Evolutionary conservation across 2,888 invertebrate genomes (phyloP).

Genomic region (Xestoiulus laeticollis): DNA sequence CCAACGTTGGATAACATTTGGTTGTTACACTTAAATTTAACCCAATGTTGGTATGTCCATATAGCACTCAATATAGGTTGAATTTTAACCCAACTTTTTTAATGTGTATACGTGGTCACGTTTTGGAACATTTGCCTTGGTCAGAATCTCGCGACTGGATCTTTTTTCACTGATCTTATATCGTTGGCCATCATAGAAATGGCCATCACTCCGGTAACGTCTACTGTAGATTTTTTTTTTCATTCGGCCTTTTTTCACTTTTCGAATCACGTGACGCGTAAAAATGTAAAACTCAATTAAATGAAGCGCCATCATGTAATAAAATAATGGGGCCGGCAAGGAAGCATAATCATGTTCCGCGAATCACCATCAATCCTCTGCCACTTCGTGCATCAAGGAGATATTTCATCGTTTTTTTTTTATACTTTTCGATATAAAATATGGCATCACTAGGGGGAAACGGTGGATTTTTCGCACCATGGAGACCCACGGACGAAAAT

Average conservation of each 20-base stretch:
- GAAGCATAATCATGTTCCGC: not conserved
- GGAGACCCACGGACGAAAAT: not conserved
- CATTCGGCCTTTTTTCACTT: not conserved
- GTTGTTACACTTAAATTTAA: no score
- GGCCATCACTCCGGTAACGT: no score
- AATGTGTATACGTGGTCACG: no score
- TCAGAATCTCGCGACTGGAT: no score
- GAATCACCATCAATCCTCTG: constrained; percentile 26
- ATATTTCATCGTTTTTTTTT: constrained; percentile 1
- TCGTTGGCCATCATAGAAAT: no score
- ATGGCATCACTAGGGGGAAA: not conserved
- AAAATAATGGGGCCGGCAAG: constrained; percentile 12
- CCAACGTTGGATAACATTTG: no score
- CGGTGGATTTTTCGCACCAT: not conserved
- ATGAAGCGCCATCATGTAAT: constrained; percentile 20
- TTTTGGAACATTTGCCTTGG: no score
- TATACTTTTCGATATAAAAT: not conserved
- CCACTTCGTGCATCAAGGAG: not conserved
- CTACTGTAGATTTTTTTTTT: no score
- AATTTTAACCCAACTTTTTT: no score
- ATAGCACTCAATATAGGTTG: no score
- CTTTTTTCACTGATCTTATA: no score
- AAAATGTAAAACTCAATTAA: constrained; percentile 19
- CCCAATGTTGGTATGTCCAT: no score
- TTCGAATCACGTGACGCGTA: constrained; percentile 26